phyloP scores from a whole-genome alignment of 2,113 vertebrate species.

The Hippocampus mohnikei region DNA sequence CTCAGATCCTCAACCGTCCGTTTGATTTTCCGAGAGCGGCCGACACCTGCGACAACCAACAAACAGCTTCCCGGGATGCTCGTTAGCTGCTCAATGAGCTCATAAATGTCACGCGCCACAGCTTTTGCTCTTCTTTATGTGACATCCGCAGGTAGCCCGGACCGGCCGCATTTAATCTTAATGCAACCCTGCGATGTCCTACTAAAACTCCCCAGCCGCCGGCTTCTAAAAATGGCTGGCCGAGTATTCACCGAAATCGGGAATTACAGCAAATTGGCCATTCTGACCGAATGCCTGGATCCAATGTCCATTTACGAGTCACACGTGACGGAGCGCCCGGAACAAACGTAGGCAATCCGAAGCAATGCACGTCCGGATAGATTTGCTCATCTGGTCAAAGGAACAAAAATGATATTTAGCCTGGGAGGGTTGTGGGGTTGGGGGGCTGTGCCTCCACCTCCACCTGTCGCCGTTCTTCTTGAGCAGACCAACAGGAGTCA shows the following conservation, averaged over 20 bases:
- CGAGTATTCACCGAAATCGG: slow-evolving; percentile 16
- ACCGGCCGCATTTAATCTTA: slow-evolving; percentile 62
- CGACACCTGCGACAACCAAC: slow-evolving; percentile 46
- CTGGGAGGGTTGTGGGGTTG: too few species aligned
- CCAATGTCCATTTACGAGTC: not conserved
- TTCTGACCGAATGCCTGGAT: not conserved
- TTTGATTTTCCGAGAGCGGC: slow-evolving; percentile 18
- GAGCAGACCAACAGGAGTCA: too few species aligned
- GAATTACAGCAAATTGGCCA: slow-evolving; percentile 1
- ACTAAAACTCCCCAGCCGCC: slow-evolving; percentile 52
- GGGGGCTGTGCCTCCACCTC: too few species aligned
- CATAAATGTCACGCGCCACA: slow-evolving; percentile 55
- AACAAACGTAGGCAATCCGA: too few species aligned
- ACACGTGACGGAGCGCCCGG: too few species aligned
- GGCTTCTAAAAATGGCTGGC: slow-evolving; percentile 33
- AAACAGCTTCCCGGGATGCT: slow-evolving; percentile 45
- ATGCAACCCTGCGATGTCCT: slow-evolving; percentile 51
- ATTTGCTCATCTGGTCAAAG: too few species aligned
- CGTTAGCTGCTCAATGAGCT: slow-evolving; percentile 38
- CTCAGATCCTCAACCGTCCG: slow-evolving; percentile 29
- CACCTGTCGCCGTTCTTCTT: too few species aligned
- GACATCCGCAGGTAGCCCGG: slow-evolving; percentile 49
- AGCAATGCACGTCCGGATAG: too few species aligned
- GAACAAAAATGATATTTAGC: too few species aligned
- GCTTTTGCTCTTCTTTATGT: slow-evolving; percentile 66